Conservation (phyloP, 2,113 vertebrate genomes). For the Megaceryle maxima region DNA sequence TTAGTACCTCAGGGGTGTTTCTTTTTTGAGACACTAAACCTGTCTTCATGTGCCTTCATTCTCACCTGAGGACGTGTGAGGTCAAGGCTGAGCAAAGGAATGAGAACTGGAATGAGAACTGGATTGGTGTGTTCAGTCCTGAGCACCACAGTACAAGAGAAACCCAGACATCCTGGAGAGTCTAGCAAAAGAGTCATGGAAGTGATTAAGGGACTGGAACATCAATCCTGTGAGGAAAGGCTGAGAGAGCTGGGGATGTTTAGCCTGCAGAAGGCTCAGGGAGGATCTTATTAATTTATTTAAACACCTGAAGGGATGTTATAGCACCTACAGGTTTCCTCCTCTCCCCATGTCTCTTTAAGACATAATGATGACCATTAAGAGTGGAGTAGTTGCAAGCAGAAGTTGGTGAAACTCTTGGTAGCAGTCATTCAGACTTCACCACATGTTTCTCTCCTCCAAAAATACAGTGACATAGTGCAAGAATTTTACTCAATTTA, state of each 20-base stretch:
- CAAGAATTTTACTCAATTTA: not conserved
- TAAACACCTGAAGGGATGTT: not conserved
- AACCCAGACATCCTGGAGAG: too few relatives aligned
- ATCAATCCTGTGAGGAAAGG: too few relatives aligned
- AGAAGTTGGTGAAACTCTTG: not conserved
- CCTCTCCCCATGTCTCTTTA: not conserved
- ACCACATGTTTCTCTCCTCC: not conserved
- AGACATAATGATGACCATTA: fast-evolving
- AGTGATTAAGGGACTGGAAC: too few relatives aligned
- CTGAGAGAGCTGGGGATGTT: too few relatives aligned
- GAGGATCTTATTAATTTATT: too few relatives aligned
- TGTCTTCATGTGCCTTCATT: not conserved
- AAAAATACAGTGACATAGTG: not conserved
- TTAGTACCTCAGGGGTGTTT: too few relatives aligned
- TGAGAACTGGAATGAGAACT: not conserved
- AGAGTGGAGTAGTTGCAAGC: not conserved
- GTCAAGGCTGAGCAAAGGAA: not conserved
- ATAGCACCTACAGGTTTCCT: not conserved
- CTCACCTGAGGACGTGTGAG: not conserved
- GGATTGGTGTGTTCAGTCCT: not conserved
- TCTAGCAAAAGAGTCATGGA: too few relatives aligned
- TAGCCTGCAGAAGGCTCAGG: too few relatives aligned
- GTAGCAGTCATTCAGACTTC: not conserved
- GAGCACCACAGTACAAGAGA: not conserved
- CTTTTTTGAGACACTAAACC: not conserved